Evolutionary conservation across 2,888 invertebrate genomes (phyloP), one percentile per base, ranked within the genome.

Genomic region (Scaptomyza flava): DNA sequence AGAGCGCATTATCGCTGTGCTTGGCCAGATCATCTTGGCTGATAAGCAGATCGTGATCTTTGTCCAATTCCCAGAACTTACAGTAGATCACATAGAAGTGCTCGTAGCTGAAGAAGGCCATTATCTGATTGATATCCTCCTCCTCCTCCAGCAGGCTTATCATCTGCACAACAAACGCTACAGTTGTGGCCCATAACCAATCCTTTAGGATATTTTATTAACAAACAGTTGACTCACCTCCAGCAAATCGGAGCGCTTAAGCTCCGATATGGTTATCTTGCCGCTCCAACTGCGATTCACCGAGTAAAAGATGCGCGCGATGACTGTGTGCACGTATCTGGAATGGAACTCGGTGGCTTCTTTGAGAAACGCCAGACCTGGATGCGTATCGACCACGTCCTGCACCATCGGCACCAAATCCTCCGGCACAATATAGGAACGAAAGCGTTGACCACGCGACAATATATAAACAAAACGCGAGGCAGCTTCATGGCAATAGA

Each of bases 71-170:
- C 99, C 99, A 99, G 93, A 99, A 99, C 93, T 99, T 99, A 94
- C 99, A 99, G 93, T 99, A 99, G 92, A 99, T 99, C 68, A 99
- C 99, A 93, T 99, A 99, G 93, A 99, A 99, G 93, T 99, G 99
- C 92, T 99, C 99, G 92, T 99, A 99, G 91, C 99, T 99, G 91
- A 96, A 96, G 91, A 94, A 96, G 89, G 96, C 96, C 84, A 96
- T 96, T 77, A 96, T 96, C 93, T 98, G 97, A 93, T 99, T 99
- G 89, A 99, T 99, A 91, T 99, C 99, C 90, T 98, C 98, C 92
- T 99, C 98, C 86, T 98, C 96, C 91, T 99, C 98, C 65, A 99
- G 93, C 62, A 97, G 92, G 76, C 96, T 95, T 77, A 98, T 95
- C 68, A 96, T 94, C 89, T 93, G 91, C 52, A 95, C 11, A 42